phyloP scores from a whole-genome alignment of 2,797 vertebrate genomes.

The Anisognathus igniventris region DNA sequence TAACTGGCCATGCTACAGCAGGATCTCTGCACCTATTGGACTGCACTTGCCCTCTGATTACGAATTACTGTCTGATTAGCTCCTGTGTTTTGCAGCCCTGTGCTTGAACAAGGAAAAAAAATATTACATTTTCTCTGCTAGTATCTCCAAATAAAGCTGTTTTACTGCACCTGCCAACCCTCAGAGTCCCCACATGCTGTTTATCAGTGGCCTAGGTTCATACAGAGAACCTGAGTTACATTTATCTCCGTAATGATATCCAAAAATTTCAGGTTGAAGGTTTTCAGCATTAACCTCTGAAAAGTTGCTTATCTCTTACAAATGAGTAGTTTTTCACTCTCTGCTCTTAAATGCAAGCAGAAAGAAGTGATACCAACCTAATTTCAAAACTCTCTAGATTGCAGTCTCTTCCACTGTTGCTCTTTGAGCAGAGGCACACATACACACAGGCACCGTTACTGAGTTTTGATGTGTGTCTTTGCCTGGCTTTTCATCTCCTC shows the following conservation, averaged over 20 bases:
- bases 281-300: constrained; percentile 65
- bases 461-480: constrained; percentile 62
- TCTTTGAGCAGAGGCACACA: constrained; percentile 61
- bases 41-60: constrained; percentile 37
- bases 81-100: constrained; percentile 46
- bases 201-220: constrained; percentile 37
- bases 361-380: constrained; percentile 61
- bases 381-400: constrained; percentile 66
- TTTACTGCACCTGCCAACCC: constrained; percentile 12
- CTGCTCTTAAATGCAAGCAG: constrained; percentile 38
- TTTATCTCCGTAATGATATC: constrained; percentile 49
- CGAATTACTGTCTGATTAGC: constrained; percentile 7
- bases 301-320: constrained; percentile 58
- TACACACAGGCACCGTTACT: constrained; percentile 48
- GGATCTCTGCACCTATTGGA: constrained; percentile 41
- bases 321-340: constrained; percentile 47
- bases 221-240: constrained; percentile 34
- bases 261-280: constrained; percentile 9
- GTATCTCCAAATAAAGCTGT: constrained; percentile 32
- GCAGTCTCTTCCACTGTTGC: constrained; percentile 57
- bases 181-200: neutral
- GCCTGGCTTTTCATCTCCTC: constrained; percentile 58
- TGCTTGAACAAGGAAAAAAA: neutral
- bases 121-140: constrained; percentile 2
- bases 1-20: constrained; percentile 24